Conservation (phyloP, 2,113 vertebrate genomes). For the Pseudois nayaur region DNA sequence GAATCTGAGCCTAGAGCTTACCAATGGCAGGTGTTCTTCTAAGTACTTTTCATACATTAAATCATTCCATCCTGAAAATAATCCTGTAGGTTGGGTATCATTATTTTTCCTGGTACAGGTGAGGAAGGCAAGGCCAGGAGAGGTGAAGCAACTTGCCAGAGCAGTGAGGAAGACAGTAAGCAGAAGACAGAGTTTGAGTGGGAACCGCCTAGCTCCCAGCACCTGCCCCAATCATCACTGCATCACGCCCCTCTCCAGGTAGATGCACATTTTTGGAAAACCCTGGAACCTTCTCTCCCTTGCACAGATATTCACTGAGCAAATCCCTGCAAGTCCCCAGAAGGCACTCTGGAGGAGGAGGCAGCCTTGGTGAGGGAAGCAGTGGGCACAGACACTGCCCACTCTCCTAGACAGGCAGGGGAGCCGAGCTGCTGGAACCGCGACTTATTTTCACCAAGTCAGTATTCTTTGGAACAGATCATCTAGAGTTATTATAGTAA, state of each 20-base stretch:
- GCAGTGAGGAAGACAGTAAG: background rate
- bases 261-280: background rate
- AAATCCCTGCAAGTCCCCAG: background rate
- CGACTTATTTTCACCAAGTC: background rate
- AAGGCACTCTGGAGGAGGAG: background rate
- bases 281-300: background rate
- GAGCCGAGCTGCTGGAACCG: background rate
- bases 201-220: too few species aligned
- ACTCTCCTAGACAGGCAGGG: background rate
- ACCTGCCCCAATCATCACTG: too few species aligned
- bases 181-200: background rate
- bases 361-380: background rate
- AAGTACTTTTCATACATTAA: background rate
- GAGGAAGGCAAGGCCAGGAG: background rate
- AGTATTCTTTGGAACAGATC: background rate
- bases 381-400: rapidly evolving
- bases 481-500: background rate
- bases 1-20: background rate
- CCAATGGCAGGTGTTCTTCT: background rate
- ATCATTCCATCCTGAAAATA: background rate
- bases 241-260: background rate
- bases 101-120: background rate
- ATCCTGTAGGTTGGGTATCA: background rate
- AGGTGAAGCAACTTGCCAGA: background rate
- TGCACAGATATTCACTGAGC: background rate